These are phyloP conservation scores for Furnarius figulus DNA, from an alignment of 2,113 vertebrate genomes.

Conservation along the genomic window DNA sequence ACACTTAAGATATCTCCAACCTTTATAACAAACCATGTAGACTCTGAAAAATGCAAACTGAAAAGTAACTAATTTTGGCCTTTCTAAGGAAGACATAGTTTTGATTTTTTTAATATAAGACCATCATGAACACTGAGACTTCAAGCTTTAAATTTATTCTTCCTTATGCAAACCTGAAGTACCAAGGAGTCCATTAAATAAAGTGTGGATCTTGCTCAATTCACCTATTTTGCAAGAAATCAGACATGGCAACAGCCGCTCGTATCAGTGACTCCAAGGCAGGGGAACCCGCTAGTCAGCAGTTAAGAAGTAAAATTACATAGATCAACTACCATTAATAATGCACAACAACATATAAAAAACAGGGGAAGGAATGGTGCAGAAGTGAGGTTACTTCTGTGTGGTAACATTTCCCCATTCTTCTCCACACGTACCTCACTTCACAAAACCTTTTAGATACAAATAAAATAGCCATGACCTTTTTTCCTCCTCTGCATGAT, in stretches of 20 bases:
- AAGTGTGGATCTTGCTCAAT: neutral
- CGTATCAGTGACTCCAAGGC: neutral
- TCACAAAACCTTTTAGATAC: slow-evolving; percentile 50
- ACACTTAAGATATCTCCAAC: neutral
- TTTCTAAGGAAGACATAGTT: neutral
- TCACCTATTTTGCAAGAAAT: neutral
- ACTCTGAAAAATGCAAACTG: neutral
- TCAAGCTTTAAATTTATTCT: neutral
- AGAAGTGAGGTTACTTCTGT: neutral
- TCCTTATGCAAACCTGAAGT: neutral
- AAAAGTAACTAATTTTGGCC: neutral
- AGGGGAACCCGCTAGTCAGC: neutral
- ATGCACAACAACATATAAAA: neutral
- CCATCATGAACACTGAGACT: neutral
- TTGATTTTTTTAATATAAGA: neutral
- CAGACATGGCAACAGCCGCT: neutral
- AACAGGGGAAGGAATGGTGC: neutral
- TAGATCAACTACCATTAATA: neutral
- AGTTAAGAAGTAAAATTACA: slow-evolving; percentile 2
- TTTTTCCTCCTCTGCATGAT: slow-evolving; percentile 85
- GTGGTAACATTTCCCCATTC: slow-evolving; percentile 2
- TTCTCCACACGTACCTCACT: neutral
- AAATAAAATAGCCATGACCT: slow-evolving; percentile 76
- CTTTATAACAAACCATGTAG: neutral
- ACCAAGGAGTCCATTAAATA: neutral